phyloP scores from a whole-genome alignment of 2,888 invertebrate genomes.

The Acrobasis repandana region DNA sequence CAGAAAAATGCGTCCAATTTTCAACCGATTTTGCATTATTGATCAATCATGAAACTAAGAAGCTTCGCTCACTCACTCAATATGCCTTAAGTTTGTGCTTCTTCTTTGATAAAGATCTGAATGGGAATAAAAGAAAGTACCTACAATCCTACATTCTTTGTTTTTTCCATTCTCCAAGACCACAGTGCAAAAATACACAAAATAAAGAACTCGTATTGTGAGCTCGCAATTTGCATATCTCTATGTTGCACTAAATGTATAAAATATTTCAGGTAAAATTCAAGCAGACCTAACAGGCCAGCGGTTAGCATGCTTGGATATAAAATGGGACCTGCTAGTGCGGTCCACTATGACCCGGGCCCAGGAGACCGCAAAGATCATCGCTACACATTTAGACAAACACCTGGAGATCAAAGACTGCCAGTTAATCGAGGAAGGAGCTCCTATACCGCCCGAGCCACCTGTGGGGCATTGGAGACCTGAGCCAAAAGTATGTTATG shows the following conservation, averaged over 20 bases:
- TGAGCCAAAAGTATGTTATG: constrained; percentile 79
- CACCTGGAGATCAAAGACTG: constrained; percentile 84
- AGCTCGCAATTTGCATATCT: too few relatives aligned
- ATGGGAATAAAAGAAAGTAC: too few relatives aligned
- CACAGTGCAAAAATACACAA: too few relatives aligned
- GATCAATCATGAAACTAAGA: too few relatives aligned
- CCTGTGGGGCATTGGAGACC: constrained; percentile 94
- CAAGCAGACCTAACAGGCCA: constrained; percentile 95
- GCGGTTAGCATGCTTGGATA: constrained; percentile 88
- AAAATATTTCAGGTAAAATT: constrained; percentile 83
- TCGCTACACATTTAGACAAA: constrained; percentile 86
- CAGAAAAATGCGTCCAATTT: too few relatives aligned
- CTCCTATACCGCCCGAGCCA: constrained; percentile 97
- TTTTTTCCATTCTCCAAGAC: too few relatives aligned
- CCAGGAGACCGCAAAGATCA: constrained; percentile 94
- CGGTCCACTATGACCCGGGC: constrained; percentile 97
- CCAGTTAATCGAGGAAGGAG: constrained; percentile 93
- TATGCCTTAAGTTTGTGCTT: too few relatives aligned
- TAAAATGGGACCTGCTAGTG: constrained; percentile 91
- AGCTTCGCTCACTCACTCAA: too few relatives aligned
- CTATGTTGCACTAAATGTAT: not conserved
- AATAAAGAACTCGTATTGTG: too few relatives aligned
- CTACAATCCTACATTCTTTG: too few relatives aligned
- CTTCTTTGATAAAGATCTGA: too few relatives aligned
- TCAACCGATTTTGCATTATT: too few relatives aligned